A percentile compares a stretch with the other conserved stretches of the same genome.
phyloP scores from a whole-genome alignment of 2,113 vertebrate species.

The Galbula dea region DNA sequence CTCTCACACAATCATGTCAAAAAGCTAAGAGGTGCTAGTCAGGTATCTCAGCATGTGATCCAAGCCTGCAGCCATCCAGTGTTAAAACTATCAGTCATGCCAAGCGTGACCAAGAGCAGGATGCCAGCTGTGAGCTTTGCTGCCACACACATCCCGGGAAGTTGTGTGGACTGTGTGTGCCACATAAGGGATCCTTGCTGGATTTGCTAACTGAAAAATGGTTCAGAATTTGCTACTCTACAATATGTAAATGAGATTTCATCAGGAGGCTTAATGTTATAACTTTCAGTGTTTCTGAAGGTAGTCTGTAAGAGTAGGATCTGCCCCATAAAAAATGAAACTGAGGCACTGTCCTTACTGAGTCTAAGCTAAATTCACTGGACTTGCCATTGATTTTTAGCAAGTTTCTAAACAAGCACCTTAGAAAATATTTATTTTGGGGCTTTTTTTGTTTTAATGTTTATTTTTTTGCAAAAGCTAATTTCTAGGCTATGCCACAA shows the following conservation, averaged over 20 bases:
- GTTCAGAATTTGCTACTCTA: not conserved
- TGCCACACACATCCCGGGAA: not conserved
- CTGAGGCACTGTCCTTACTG: not conserved
- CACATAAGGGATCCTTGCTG: not conserved
- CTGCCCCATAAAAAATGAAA: not conserved
- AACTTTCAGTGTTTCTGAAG: not conserved
- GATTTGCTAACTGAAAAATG: not conserved
- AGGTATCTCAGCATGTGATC: not conserved
- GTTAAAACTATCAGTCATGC: not conserved
- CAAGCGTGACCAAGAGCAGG: not conserved
- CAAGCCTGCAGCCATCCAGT: not conserved
- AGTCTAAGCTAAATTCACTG: not conserved
- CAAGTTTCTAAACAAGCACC: not conserved
- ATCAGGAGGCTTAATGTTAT: not conserved
- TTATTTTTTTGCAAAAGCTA: not conserved
- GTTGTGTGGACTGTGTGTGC: not conserved
- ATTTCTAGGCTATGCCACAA: not conserved
- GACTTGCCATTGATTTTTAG: not conserved
- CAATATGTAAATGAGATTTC: not conserved
- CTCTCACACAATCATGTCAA: not conserved
- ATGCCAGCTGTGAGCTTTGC: not conserved
- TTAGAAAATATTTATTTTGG: not conserved
- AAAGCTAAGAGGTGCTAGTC: not conserved
- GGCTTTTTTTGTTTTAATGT: not conserved
- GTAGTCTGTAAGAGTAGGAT: not conserved